Conservation (phyloP, 2,888 invertebrate genomes). For the Willowsia nigromaculata region DNA sequence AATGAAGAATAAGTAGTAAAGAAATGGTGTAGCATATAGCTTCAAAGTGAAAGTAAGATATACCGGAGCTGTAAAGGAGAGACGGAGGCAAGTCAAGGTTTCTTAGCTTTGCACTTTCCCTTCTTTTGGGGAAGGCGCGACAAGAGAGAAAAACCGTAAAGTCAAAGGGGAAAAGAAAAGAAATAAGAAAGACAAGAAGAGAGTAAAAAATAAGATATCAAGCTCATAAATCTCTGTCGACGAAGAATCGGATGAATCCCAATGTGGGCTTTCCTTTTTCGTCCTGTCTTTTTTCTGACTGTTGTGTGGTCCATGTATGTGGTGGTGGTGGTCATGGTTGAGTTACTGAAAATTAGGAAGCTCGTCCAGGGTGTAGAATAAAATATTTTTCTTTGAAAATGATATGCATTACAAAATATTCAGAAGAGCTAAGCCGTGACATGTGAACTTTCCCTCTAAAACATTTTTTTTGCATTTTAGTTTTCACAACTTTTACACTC, state of each 20-base stretch:
- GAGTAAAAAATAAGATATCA: slow-evolving; percentile 27
- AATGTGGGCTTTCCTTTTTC: neutral
- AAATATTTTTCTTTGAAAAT: too few relatives aligned
- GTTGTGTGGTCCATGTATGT: neutral
- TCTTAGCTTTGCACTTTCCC: neutral
- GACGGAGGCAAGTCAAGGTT: neutral
- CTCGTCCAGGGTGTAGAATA: too few relatives aligned
- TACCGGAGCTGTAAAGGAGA: neutral
- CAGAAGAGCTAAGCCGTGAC: too few relatives aligned
- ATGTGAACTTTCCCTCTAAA: too few relatives aligned
- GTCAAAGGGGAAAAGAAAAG: slow-evolving; percentile 28
- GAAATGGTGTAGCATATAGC: neutral
- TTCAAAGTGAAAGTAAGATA: slow-evolving; percentile 1
- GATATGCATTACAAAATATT: too few relatives aligned
- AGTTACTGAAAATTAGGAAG: neutral
- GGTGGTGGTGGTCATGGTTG: neutral
- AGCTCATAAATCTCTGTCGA: slow-evolving; percentile 62
- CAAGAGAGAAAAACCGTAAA: slow-evolving; percentile 15
- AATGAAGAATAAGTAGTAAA: slow-evolving; percentile 12
- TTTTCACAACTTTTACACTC: too few relatives aligned
- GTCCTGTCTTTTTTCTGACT: neutral
- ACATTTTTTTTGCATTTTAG: too few relatives aligned
- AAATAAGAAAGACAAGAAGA: neutral
- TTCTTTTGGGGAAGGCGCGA: neutral
- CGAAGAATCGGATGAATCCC: slow-evolving; percentile 21